These are phyloP conservation scores for Odontomachus brunneus DNA, from an alignment of 1,140 invertebrate species.

Conservation along the genomic window DNA sequence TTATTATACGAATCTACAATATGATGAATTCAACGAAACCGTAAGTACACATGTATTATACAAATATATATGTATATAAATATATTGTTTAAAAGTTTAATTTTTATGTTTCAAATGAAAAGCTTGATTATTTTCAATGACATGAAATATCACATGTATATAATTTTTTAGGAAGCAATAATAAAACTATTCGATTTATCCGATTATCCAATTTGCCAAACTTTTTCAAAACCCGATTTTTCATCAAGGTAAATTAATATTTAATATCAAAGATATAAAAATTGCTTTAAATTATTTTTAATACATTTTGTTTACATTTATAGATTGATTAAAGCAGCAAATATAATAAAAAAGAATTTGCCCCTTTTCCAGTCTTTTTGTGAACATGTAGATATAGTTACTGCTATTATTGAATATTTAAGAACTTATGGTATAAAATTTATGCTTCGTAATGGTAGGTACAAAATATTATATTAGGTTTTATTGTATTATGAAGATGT, in stretches of 20 bases:
- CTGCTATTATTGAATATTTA: conserved; percentile 6
- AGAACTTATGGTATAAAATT: not conserved
- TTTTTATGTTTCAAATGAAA: not conserved
- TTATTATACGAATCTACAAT: conserved; percentile 21
- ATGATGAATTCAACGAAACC: not conserved
- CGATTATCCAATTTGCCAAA: no score
- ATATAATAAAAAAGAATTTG: conserved; percentile 10
- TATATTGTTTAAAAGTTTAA: not conserved
- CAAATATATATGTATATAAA: not conserved
- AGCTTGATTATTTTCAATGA: not conserved
- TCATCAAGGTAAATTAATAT: not conserved
- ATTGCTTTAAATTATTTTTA: not conserved
- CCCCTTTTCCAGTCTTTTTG: not conserved
- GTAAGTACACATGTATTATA: not conserved
- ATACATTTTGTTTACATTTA: not conserved
- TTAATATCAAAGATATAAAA: conserved; percentile 5
- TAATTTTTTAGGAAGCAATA: not conserved
- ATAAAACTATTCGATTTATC: not conserved
- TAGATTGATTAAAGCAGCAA: not conserved
- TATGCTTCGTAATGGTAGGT: not conserved
- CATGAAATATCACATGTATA: not conserved
- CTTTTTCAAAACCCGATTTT: not conserved
- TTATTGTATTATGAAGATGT: not conserved
- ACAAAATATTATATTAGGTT: not conserved
- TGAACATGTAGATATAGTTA: not conserved